Percentiles rank a stretch among this genome's conserved stretches.
Evolutionary conservation across 2,797 vertebrate genomes (phyloP).

Genomic region (Anas bernieri): DNA sequence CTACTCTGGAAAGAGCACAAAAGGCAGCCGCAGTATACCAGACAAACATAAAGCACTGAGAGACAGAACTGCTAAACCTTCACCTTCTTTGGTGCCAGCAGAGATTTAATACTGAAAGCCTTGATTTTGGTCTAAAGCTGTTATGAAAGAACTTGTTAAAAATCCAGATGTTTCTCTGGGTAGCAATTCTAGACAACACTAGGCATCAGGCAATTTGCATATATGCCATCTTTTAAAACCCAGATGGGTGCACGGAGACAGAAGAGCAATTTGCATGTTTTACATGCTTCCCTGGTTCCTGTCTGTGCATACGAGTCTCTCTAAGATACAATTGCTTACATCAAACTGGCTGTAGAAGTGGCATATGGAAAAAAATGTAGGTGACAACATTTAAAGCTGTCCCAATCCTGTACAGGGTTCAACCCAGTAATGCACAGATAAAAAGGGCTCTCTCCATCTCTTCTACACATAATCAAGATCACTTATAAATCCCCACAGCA

Average conservation of each 20-base stretch:
- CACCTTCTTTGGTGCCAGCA: background rate
- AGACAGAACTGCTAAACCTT: background rate
- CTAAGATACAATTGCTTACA: background rate
- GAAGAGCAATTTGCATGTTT: background rate
- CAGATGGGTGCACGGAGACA: background rate
- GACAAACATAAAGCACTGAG: background rate
- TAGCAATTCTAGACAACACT: slow-evolving; percentile 7
- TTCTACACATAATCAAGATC: background rate
- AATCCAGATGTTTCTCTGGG: slow-evolving; percentile 8
- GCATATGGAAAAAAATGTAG: background rate
- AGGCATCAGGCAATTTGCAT: background rate
- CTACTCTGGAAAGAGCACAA: background rate
- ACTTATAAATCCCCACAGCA: background rate
- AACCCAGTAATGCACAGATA: background rate
- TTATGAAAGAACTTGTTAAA: background rate
- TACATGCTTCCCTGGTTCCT: background rate
- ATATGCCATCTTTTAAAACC: background rate
- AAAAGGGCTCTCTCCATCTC: background rate
- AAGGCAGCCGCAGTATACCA: background rate
- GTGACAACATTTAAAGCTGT: background rate
- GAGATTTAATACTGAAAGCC: background rate
- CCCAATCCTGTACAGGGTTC: background rate
- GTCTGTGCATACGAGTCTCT: background rate
- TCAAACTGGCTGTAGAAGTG: background rate
- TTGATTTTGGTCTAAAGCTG: background rate